Conservation (phyloP, 1,140 invertebrate species). For the Drosophila funebris region DNA sequence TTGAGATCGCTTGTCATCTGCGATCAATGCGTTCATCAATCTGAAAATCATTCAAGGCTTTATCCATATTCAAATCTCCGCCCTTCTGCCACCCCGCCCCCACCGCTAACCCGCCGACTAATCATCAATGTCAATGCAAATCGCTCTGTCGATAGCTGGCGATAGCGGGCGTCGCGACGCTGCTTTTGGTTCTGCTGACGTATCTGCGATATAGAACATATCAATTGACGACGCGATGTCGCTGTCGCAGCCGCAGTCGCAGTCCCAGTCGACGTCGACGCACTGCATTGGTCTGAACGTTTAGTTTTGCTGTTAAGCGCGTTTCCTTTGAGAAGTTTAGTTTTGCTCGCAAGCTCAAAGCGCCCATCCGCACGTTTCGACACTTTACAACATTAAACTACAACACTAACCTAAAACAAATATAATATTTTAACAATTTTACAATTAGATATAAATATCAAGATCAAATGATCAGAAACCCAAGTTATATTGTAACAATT, state of each 20-base stretch:
- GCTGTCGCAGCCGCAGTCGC: slow-evolving; percentile 23
- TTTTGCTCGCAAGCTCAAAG: slow-evolving; percentile 59
- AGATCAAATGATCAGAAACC: background rate
- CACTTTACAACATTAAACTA: slow-evolving; percentile 30
- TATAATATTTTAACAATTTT: background rate
- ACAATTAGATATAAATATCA: background rate
- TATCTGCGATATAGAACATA: slow-evolving; percentile 30
- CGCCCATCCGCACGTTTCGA: slow-evolving; percentile 57
- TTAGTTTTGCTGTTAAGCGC: slow-evolving; percentile 66
- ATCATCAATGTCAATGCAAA: slow-evolving; percentile 21
- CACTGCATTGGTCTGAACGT: slow-evolving; percentile 22
- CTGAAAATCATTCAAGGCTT: slow-evolving; percentile 9
- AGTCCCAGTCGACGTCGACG: slow-evolving; percentile 20
- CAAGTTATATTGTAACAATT: background rate
- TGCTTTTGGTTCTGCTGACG: background rate
- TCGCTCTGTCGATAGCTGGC: background rate
- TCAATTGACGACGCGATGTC: slow-evolving; percentile 20
- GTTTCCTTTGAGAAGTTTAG: slow-evolving; percentile 74
- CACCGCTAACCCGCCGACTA: slow-evolving; percentile 1
- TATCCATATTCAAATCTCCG: background rate
- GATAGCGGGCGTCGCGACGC: slow-evolving; percentile 1
- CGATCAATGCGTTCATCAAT: slow-evolving; percentile 1
- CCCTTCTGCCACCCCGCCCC: background rate
- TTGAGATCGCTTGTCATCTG: background rate
- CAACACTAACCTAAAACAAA: background rate